These are phyloP conservation scores for Thripadectes ignobilis DNA, from an alignment of 2,797 vertebrate genomes.

Conservation along the genomic window DNA sequence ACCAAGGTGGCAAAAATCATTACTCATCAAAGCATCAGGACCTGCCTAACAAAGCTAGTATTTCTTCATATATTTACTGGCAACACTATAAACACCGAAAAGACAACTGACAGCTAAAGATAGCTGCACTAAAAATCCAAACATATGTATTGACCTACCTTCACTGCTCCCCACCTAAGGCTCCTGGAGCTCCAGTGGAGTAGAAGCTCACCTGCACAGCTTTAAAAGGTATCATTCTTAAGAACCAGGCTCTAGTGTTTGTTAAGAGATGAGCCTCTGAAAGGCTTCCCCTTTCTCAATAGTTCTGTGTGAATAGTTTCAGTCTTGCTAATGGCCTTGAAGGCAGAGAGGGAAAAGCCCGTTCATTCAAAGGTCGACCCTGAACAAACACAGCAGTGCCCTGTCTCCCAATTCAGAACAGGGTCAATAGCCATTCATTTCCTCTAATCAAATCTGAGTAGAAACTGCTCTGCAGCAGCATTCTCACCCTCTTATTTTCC, in stretches of 20 bases:
- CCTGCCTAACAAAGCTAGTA: background rate
- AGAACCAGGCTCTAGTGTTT: background rate
- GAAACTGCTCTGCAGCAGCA: background rate
- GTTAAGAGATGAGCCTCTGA: background rate
- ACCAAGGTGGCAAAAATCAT: background rate
- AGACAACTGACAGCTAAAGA: background rate
- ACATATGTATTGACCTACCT: background rate
- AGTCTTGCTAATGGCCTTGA: background rate
- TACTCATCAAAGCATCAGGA: background rate
- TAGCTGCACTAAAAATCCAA: background rate
- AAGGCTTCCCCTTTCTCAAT: background rate
- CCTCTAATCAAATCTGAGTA: background rate
- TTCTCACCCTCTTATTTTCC: background rate
- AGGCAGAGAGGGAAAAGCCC: background rate
- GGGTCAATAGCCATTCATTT: background rate
- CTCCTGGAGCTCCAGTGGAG: fast-evolving
- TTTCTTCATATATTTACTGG: background rate
- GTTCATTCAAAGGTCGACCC: background rate
- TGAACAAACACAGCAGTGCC: conserved; percentile 7
- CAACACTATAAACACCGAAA: background rate
- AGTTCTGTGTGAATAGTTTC: background rate
- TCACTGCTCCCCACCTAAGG: background rate
- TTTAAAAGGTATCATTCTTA: background rate
- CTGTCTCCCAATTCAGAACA: background rate
- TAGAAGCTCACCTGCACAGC: background rate